Percentiles rank a stretch among this genome's conserved stretches.
Conservation (phyloP, 2,797 vertebrate genomes). For the Pipistrellus pipistrellus region DNA sequence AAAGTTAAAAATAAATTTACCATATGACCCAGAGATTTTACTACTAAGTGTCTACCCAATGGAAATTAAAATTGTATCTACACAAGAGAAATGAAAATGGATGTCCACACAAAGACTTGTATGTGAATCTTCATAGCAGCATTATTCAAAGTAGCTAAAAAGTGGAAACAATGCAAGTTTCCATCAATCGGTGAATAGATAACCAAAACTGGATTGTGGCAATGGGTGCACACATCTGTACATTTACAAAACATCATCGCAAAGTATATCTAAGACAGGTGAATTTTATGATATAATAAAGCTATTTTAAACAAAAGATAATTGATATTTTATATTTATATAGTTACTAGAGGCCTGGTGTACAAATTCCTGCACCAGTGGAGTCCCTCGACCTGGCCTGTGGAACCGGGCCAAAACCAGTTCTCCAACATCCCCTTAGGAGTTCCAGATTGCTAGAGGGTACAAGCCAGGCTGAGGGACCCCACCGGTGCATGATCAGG, state of each 20-base stretch:
- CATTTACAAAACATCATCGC: background rate
- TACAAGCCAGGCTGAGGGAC: no score
- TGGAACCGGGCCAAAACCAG: no score
- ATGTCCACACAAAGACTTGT: background rate
- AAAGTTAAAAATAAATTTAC: constrained; percentile 26
- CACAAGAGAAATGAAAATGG: background rate
- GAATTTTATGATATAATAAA: constrained; percentile 34
- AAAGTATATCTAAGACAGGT: background rate
- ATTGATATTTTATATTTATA: background rate
- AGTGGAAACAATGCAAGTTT: background rate
- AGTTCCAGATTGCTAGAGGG: no score
- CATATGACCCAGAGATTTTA: background rate
- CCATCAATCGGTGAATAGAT: background rate
- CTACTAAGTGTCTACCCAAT: background rate
- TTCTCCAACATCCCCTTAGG: no score
- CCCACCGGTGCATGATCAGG: no score
- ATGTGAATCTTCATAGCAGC: background rate
- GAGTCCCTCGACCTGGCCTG: no score
- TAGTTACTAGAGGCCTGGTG: background rate
- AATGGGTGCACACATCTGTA: background rate
- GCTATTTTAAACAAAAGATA: background rate
- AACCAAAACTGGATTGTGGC: background rate
- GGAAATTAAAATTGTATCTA: background rate
- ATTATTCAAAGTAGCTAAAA: background rate
- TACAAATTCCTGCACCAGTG: no score